Evolutionary conservation across 1,140 invertebrate species (phyloP).

Genomic region (Formica exsecta): DNA sequence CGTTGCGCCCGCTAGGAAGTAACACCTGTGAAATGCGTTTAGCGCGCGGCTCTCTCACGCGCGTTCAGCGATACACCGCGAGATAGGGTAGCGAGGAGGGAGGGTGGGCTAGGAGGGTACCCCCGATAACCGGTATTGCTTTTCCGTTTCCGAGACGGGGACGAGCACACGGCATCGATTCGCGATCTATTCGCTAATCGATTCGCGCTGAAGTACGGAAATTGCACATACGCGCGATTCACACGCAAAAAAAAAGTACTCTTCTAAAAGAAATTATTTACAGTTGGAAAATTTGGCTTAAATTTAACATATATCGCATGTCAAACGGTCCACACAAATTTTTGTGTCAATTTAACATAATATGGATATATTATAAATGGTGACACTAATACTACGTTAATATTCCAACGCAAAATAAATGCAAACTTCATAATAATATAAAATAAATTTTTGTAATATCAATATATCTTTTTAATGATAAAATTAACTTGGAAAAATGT

Average conservation of each 20-base stretch:
- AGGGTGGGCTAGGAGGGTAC: background rate
- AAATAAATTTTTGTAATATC: no score
- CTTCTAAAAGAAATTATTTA: background rate
- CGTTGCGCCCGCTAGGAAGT: constrained; percentile 63
- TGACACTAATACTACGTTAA: no score
- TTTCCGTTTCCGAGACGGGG: constrained; percentile 46
- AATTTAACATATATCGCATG: no score
- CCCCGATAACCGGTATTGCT: constrained; percentile 46
- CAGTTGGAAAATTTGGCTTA: no score
- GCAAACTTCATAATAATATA: no score
- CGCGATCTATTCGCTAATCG: constrained; percentile 54
- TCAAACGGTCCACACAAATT: no score
- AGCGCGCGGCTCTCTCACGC: constrained; percentile 32
- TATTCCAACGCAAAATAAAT: no score
- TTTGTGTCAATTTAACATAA: no score
- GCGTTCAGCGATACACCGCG: constrained; percentile 63
- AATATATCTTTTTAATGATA: no score
- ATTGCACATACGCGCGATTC: background rate
- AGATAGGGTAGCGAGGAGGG: constrained; percentile 47
- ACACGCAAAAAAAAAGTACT: background rate
- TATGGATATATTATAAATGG: no score
- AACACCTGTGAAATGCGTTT: constrained; percentile 74
- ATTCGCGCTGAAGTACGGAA: constrained; percentile 26
- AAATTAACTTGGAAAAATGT: no score
- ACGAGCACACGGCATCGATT: background rate